These are phyloP conservation scores for Gibbula magus DNA, from an alignment of 2,888 invertebrate genomes.

Conservation along the genomic window DNA sequence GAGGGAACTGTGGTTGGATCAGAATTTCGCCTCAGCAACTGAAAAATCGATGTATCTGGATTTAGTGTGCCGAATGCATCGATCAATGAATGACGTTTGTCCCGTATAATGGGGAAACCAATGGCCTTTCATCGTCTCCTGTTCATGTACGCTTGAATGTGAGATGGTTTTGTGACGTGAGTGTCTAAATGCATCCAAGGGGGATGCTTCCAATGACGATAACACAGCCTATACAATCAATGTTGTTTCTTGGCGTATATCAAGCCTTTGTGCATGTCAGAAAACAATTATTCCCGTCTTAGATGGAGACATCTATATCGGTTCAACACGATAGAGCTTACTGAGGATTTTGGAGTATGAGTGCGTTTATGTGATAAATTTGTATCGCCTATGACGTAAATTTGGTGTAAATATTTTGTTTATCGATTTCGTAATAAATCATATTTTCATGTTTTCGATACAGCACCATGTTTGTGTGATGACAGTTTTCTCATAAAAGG, in stretches of 20 bases:
- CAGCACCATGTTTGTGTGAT: no score
- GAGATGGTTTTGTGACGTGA: not conserved
- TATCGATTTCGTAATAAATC: no score
- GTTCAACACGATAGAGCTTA: not conserved
- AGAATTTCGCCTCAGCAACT: not conserved
- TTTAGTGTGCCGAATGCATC: not conserved
- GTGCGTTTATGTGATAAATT: no score
- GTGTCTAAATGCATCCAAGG: not conserved
- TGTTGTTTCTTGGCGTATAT: not conserved
- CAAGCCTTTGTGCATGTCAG: not conserved
- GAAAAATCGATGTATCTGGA: not conserved
- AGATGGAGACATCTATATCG: not conserved
- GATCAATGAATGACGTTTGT: conserved; percentile 7
- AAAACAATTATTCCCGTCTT: not conserved
- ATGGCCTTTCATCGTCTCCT: not conserved
- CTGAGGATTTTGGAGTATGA: no score
- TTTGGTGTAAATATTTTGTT: no score
- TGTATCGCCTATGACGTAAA: no score
- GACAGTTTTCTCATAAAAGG: no score
- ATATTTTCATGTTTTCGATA: no score
- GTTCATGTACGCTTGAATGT: not conserved
- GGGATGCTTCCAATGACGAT: not conserved
- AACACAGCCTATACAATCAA: not conserved
- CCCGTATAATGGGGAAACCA: not conserved
- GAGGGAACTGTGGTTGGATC: not conserved